Evolutionary conservation across 2,797 vertebrate genomes (phyloP), one percentile per base, ranked within the genome.

Genomic region (Ciconia nigra): DNA sequence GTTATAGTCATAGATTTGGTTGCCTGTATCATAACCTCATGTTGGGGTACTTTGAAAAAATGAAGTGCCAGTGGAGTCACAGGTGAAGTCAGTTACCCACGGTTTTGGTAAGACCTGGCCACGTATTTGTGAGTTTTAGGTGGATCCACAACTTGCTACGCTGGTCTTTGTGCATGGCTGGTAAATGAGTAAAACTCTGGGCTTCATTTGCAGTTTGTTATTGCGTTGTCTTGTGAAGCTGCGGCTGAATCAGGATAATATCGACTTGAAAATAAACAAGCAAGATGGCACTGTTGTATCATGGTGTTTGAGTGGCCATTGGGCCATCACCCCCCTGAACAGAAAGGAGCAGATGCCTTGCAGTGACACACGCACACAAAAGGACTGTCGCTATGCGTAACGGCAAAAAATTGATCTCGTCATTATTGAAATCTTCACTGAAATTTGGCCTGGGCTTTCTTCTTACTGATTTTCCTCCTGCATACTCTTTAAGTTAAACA

Each of bases 271-370:
- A 67, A 19, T 9, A 31, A 55, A 61, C 39, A 35, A 66, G 31
- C 35, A 42, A 61, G 78, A 49, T 25, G 35, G 59, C 59, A 67
- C 9, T 42, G 41, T 15, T 67, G 41, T 42, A 3, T 52, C 4
- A 0, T 31, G 39, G 10, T 47, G 17, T 3, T 41, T 3, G 6
- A 19, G 39, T 6, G 51, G 52, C 70, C 4, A 0, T 13, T 12
- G 31, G 35, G 28, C 22, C 26, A 3, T 70, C 39, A 12, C 24
- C 55, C 11, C 20, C 9, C 51, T 11, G 9, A 47, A 11, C 10
- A 35, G 67, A 39, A 49, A n/a, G 35, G 35, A 46, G 59, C 19
- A 46, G 22, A 4, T 24, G 24, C 31, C 51, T 57, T 14, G 16
- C 49, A 14, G 57, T 6, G 18, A 18, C 35, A 9, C 31, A 24